Base-by-base conservation (phyloP, 2,888 invertebrate genomes). In the Encarsia formosa region DNA sequence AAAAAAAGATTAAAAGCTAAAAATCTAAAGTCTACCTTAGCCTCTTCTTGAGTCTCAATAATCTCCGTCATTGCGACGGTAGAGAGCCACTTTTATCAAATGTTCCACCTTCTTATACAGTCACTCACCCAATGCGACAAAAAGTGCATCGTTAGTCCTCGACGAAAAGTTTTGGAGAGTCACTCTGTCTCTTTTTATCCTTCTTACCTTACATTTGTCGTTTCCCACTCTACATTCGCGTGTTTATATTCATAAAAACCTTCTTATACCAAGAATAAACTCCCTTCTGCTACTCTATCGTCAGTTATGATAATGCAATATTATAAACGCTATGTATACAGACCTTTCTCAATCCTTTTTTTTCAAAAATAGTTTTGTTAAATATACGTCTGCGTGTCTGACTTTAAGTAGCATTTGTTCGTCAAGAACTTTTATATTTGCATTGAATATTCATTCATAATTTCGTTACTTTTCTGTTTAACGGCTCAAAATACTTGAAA, bases 31-130 rank as follows among this genome's bases (percentile, higher is more conserved):
- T 59, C 73, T 65, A 73, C 73, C 67, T 61, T 67, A 24, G 72
- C 73, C 52, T 73, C 73, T 22, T 70, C 66, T 51, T 59, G 62
- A 40, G 66, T 67, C 49, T 72, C 71, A 40, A 61, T 59, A 69
- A 69, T 70, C 37, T 47, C 59, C 43, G 38, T 13, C 26, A 24
- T 29, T 20, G 2, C 34, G 13, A 20, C 24, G 32, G 16, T 29
- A n/a, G 6, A 15, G 5, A 22, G 23, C 20, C 38, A 5, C 24
- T n/a, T 23, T 52, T 48, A 23, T 43, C 5, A 9, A 56, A 58
- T 61, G 59, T 56, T 54, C 58, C 58, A 55, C 59, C 61, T 59
- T 54, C 61, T 61, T 59, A 49, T 62, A 54, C 63, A 61, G 63
- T 54, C 61, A 50, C 60, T 60, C 59, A 55, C 59, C 63, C 67